A percentile compares a stretch with the other conserved stretches of the same genome.
Evolutionary conservation across 2,113 vertebrate genomes (phyloP).

Genomic region (Austrofundulus limnaeus): DNA sequence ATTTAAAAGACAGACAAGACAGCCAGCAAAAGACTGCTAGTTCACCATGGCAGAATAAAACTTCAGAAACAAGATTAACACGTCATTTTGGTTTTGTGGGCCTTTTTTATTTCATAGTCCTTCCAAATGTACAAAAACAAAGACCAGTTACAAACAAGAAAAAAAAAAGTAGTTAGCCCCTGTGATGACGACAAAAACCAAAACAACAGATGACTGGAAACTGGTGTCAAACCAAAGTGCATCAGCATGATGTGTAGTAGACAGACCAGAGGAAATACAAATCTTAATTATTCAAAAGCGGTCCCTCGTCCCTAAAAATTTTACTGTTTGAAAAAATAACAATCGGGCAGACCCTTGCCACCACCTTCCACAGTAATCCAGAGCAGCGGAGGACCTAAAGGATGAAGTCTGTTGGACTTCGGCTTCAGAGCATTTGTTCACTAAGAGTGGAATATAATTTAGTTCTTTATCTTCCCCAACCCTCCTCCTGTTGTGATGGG

Average conservation of each 20-base stretch:
- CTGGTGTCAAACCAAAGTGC: constrained; percentile 76
- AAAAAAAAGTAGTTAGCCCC: constrained; percentile 47
- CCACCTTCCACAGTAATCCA: constrained; percentile 68
- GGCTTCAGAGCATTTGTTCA: constrained; percentile 78
- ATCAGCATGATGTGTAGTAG: constrained; percentile 65
- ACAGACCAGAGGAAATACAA: constrained; percentile 60
- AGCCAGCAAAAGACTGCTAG: too few species aligned
- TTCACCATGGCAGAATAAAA: neutral
- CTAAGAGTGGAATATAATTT: constrained; percentile 78
- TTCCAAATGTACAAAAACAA: constrained; percentile 83
- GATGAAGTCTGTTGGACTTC: constrained; percentile 49
- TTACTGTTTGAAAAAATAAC: constrained; percentile 36
- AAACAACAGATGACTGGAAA: constrained; percentile 56
- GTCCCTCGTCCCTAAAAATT: constrained; percentile 64
- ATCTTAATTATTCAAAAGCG: constrained; percentile 61
- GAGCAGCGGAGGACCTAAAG: constrained; percentile 64
- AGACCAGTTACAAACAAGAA: constrained; percentile 65
- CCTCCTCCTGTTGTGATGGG: constrained; percentile 20
- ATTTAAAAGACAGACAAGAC: too few species aligned
- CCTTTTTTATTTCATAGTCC: constrained; percentile 83
- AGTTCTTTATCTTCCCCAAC: constrained; percentile 67
- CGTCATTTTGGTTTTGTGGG: constrained; percentile 72
- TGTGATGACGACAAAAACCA: constrained; percentile 52
- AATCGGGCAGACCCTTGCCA: constrained; percentile 66
- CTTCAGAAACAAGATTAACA: constrained; percentile 16